Conservation (phyloP, 1,140 invertebrate genomes). For the Cryptotermes secundus region DNA sequence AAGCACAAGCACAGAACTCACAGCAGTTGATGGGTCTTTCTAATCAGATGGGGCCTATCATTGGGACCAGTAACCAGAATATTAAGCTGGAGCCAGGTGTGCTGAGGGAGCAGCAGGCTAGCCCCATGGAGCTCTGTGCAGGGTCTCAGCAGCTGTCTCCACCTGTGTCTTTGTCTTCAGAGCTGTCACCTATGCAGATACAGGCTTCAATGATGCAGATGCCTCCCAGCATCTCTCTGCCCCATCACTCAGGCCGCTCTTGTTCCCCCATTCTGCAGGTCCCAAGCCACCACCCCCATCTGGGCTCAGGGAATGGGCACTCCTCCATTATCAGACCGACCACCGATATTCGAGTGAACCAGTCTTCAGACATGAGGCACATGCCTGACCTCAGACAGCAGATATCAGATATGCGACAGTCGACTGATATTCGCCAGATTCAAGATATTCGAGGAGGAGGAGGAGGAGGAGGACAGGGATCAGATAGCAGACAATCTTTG, state of each 20-base stretch:
- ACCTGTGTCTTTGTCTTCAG: background rate
- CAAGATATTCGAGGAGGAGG: background rate
- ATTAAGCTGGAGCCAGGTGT: slow-evolving; percentile 22
- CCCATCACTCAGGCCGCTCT: slow-evolving; percentile 1
- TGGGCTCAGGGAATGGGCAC: background rate
- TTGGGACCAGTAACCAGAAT: background rate
- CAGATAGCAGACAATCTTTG: background rate
- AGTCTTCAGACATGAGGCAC: background rate
- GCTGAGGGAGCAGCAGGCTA: background rate
- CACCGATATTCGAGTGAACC: background rate
- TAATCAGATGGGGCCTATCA: background rate
- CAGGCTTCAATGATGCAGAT: background rate
- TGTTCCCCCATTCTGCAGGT: slow-evolving; percentile 9
- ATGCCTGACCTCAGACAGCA: background rate
- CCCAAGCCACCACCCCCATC: background rate
- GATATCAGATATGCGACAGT: background rate
- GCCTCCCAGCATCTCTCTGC: background rate
- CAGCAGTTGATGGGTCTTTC: background rate
- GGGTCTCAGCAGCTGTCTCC: background rate
- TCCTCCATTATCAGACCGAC: background rate
- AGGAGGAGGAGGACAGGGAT: background rate
- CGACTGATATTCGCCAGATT: background rate
- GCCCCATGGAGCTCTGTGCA: background rate
- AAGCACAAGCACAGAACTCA: background rate
- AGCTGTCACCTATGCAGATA: background rate